Conservation (phyloP, 2,113 vertebrate species). For the Chaetops frenatus region DNA sequence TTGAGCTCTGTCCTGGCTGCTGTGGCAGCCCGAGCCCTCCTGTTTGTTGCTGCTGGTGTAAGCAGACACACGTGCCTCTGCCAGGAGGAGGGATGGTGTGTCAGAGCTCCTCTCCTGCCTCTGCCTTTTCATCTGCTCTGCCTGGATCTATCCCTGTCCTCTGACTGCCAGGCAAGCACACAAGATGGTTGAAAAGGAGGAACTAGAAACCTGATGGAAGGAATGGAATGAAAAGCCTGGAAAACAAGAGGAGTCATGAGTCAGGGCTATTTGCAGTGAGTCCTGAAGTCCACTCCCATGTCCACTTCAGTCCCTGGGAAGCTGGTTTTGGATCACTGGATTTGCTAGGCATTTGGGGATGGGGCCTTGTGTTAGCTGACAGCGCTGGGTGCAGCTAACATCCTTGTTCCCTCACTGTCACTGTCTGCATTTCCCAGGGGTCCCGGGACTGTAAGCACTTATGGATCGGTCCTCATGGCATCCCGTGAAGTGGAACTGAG, state of each 20-base stretch:
- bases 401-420: neutral
- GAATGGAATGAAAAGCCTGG: neutral
- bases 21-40: neutral
- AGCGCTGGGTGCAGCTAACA: neutral
- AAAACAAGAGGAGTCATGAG: neutral
- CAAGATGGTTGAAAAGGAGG: neutral
- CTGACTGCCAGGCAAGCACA: neutral
- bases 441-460: neutral
- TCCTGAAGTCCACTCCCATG: neutral
- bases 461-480: fast-evolving
- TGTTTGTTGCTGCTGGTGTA: neutral
- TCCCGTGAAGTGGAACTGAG: neutral
- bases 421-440: neutral
- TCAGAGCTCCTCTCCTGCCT: neutral
- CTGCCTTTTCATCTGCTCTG: neutral
- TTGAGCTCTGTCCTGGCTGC: neutral
- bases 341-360: neutral
- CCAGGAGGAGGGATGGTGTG: neutral
- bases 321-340: neutral
- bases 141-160: neutral
- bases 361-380: neutral
- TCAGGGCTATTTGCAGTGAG: neutral
- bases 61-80: neutral
- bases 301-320: neutral
- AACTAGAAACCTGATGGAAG: neutral